Evolutionary conservation across 2,797 vertebrate species (phyloP).

Genomic region (Channa striata): DNA sequence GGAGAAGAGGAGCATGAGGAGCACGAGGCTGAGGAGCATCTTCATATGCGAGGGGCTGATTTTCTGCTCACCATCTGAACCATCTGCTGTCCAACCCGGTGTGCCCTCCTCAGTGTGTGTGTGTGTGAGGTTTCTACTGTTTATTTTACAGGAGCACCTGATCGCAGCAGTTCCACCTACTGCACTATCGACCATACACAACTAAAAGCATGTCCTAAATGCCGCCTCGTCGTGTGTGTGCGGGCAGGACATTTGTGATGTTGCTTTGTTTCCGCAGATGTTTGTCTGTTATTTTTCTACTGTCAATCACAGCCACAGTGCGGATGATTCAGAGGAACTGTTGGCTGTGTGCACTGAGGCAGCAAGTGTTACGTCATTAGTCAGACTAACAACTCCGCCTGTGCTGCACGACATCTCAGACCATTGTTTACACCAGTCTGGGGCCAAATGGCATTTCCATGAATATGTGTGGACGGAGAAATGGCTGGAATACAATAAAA

Average conservation of each 20-base stretch:
- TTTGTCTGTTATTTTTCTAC: slow-evolving; percentile 33
- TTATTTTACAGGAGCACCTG: slow-evolving; percentile 12
- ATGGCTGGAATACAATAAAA: too few relatives aligned
- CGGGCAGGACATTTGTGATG: slow-evolving; percentile 12
- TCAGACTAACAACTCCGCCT: neutral
- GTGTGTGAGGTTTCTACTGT: slow-evolving; percentile 15
- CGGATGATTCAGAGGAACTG: neutral
- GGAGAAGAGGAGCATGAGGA: slow-evolving; percentile 62
- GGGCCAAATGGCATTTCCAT: neutral
- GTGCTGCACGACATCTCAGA: slow-evolving; percentile 6
- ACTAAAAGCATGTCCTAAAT: slow-evolving; percentile 41
- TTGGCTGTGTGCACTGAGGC: neutral
- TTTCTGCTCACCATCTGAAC: neutral
- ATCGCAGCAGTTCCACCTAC: slow-evolving; percentile 47
- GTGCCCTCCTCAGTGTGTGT: slow-evolving; percentile 18
- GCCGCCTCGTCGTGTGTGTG: neutral
- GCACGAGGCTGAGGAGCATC: slow-evolving; percentile 52
- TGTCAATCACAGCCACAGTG: slow-evolving; percentile 33
- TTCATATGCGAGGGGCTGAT: slow-evolving; percentile 9
- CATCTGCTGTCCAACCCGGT: slow-evolving; percentile 12
- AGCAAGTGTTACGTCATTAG: neutral
- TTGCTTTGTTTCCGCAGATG: slow-evolving; percentile 60
- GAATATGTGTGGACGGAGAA: too few relatives aligned
- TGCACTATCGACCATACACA: neutral
- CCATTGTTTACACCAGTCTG: neutral